Evolutionary conservation across 1,140 invertebrate genomes (phyloP), one percentile per base, ranked within the genome.

Genomic region (Nasonia longicornis): DNA sequence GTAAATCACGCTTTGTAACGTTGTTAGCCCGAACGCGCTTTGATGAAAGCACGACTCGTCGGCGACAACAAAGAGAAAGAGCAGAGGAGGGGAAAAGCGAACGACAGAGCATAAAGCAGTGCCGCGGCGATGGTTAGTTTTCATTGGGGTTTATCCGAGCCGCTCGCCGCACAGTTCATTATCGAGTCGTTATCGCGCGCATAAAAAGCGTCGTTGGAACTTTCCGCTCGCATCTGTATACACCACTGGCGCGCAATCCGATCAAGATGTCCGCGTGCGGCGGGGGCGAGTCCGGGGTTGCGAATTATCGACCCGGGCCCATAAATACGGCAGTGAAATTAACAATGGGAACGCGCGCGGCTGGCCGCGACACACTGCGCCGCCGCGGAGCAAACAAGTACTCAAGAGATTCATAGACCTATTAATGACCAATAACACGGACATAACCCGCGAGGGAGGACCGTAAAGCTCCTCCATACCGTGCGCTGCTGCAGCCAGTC

Each of bases 391-490:
- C 63, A 77, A 69, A 69, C 42, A 77, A 77, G 26, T 77, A 77
- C n/a, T 69, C 22, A 35, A 52, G 76, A 77, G 6, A 69, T 77
- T 69, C 66, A 52, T 69, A 69, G 38, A 69, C 22, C 26, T 52
- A 77, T 69, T 77, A 77, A 70, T 77, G 66, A 77, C 66, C 66
- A 77, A 69, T 77, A 69, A 69, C 76, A 69, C 3, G 66, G 48
- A 20, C 42, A 69, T 77, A 77, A 69, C 29, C 22, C 26, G 42
- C 38, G 26, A 20, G 45, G 45, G 52, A 58, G 16, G 20, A 35
- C 48, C 66, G 42, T 69, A 77, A 77, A 77, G 31, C 31, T 35
- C 4, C 31, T n/a, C 11, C 45, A 48, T 12, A 48, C 45, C 48
- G 48, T 1, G 26, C 20, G 52, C 20, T 20, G 16, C 20, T 20